Evolutionary conservation across 2,113 vertebrate genomes (phyloP).

Genomic region (Prunella fulvescens): DNA sequence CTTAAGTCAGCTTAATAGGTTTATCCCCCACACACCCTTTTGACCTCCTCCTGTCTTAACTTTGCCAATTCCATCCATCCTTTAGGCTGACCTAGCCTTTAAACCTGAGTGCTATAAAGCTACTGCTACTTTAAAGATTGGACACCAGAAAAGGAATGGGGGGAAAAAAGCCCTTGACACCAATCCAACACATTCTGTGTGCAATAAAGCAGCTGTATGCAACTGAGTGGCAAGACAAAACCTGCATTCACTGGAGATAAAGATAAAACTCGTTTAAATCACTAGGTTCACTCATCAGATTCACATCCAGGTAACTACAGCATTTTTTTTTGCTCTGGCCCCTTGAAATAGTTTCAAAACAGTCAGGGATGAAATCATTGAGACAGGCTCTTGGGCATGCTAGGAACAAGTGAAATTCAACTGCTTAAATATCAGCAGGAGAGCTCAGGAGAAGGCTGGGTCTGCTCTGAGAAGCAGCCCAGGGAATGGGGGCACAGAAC

Average conservation of each 20-base stretch:
- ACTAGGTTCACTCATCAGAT: neutral
- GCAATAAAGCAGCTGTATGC: neutral
- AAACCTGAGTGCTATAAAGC: neutral
- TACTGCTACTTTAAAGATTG: neutral
- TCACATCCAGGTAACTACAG: neutral
- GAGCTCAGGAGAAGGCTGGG: neutral
- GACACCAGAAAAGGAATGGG: neutral
- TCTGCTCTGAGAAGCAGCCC: neutral
- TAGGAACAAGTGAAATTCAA: neutral
- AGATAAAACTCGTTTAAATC: neutral
- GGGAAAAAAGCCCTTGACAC: accelerated
- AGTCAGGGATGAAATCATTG: neutral
- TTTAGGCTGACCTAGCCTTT: neutral
- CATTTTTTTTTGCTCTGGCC: neutral
- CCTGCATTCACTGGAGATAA: neutral
- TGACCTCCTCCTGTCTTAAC: neutral
- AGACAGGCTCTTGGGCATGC: neutral
- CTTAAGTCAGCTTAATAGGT: neutral
- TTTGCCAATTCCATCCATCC: neutral
- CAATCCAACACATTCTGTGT: neutral
- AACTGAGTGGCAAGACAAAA: neutral
- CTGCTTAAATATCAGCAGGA: neutral
- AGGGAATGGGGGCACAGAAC: neutral
- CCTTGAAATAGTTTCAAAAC: neutral
- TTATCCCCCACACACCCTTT: neutral